phyloP scores from a whole-genome alignment of 1,140 invertebrate species.

The Triops longicaudatus region DNA sequence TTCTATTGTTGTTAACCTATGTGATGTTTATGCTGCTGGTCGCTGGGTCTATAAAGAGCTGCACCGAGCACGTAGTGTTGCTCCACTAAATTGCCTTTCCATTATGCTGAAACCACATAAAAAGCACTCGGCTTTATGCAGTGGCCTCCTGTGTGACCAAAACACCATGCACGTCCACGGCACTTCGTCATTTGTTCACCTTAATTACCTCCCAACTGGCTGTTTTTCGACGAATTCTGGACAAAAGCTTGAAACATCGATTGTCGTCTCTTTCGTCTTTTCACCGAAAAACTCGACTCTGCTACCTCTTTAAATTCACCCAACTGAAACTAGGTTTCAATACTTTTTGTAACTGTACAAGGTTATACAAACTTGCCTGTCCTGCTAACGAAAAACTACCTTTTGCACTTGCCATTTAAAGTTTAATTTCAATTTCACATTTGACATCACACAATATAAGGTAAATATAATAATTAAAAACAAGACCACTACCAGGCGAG shows the following conservation, averaged over 20 bases:
- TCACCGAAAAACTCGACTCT: background rate
- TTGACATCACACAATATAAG: slow-evolving; percentile 8
- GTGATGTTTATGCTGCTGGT: slow-evolving; percentile 5
- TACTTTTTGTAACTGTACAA: background rate
- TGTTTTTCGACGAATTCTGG: background rate
- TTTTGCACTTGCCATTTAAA: background rate
- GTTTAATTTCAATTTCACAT: background rate
- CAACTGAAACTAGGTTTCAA: background rate
- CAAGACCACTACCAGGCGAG: slow-evolving; percentile 6
- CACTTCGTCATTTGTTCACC: background rate
- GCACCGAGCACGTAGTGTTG: background rate
- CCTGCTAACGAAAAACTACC: background rate
- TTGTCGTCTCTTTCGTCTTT: background rate
- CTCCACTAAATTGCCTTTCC: slow-evolving; percentile 14
- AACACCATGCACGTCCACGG: slow-evolving; percentile 3
- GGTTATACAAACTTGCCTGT: too few species aligned
- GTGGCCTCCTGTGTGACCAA: slow-evolving; percentile 13
- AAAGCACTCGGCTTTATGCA: slow-evolving; percentile 1
- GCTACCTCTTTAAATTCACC: background rate
- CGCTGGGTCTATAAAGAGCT: slow-evolving; percentile 1
- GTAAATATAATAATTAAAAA: background rate
- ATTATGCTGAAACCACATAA: slow-evolving; percentile 12
- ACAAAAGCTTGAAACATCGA: slow-evolving; percentile 12
- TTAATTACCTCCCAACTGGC: background rate
- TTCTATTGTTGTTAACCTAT: slow-evolving; percentile 3